Evolutionary conservation across 2,797 vertebrate genomes (phyloP).

Genomic region (Gambusia yucatana): DNA sequence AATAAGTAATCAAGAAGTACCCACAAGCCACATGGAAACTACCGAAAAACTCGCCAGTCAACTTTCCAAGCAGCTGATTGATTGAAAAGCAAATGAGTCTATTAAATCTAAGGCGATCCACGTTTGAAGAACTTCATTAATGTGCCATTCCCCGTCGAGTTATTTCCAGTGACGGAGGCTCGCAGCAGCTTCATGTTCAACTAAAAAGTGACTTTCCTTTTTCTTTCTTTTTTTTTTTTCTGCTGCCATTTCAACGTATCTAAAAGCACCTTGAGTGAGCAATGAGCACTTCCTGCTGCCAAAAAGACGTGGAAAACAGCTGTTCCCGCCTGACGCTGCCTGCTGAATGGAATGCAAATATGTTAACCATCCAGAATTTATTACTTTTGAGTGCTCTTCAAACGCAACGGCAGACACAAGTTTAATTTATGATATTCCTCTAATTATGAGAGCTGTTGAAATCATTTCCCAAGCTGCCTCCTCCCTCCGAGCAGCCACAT

Average conservation of each 20-base stretch:
- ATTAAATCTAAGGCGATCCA: conserved; percentile 67
- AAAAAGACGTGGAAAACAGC: conserved; percentile 83
- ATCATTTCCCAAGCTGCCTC: conserved; percentile 85
- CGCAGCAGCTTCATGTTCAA: conserved; percentile 77
- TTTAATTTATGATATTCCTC: conserved; percentile 86
- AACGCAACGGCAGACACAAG: conserved; percentile 81
- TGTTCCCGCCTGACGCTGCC: conserved; percentile 79
- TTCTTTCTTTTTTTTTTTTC: conserved; percentile 12
- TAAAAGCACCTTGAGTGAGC: conserved; percentile 84
- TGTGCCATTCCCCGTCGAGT: conserved; percentile 71
- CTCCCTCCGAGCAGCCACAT: conserved; percentile 76
- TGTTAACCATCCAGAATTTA: conserved; percentile 83
- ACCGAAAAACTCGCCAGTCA: conserved; percentile 55
- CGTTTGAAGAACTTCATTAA: conserved; percentile 81
- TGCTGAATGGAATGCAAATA: conserved; percentile 83
- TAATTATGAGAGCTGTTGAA: conserved; percentile 86
- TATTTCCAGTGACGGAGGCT: conserved; percentile 74
- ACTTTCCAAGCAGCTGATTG: conserved; percentile 62
- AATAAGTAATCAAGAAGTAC: conserved; percentile 15
- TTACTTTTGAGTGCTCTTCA: conserved; percentile 87
- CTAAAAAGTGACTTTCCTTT: conserved; percentile 77
- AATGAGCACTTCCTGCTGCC: conserved; percentile 81
- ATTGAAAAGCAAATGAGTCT: conserved; percentile 64
- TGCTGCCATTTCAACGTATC: conserved; percentile 72
- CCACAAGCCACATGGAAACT: conserved; percentile 27